Conservation (phyloP, 2,888 invertebrate species). For the Gortyna flavago region DNA sequence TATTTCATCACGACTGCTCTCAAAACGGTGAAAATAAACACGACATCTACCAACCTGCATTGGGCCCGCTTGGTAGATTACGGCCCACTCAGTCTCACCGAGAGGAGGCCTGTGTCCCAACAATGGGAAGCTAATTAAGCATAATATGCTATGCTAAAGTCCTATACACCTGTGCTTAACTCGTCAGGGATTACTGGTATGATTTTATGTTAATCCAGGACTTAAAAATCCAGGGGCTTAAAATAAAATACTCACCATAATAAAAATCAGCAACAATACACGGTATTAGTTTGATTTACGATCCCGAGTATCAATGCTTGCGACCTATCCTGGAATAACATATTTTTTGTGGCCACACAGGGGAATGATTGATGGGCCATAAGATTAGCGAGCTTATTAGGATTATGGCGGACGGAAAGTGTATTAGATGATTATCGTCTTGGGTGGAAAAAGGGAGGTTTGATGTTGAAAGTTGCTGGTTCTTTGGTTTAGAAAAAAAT, state of each 20-base stretch:
- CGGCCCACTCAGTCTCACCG: no score
- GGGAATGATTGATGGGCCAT: slow-evolving; percentile 56
- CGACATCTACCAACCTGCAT: no score
- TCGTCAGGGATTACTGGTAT: not conserved
- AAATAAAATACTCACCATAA: not conserved
- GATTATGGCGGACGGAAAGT: slow-evolving; percentile 54
- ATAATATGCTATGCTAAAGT: not conserved
- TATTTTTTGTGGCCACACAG: slow-evolving; percentile 53
- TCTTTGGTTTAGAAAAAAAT: not conserved
- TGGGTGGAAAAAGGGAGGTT: not conserved
- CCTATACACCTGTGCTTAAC: not conserved
- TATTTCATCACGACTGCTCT: no score
- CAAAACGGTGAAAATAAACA: not conserved
- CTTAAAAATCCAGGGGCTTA: not conserved
- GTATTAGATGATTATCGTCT: slow-evolving; percentile 56
- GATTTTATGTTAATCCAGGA: not conserved
- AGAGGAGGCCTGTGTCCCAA: no score
- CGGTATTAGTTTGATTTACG: slow-evolving; percentile 54
- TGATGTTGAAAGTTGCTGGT: slow-evolving; percentile 1
- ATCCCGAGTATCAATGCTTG: slow-evolving; percentile 48
- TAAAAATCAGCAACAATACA: slow-evolving; percentile 45
- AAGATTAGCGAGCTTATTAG: slow-evolving; percentile 58
- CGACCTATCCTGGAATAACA: slow-evolving; percentile 33
- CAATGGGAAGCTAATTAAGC: no score
- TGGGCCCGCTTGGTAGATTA: not conserved